Evolutionary conservation across 2,113 vertebrate genomes (phyloP).

Genomic region (Poicephalus meyeri): DNA sequence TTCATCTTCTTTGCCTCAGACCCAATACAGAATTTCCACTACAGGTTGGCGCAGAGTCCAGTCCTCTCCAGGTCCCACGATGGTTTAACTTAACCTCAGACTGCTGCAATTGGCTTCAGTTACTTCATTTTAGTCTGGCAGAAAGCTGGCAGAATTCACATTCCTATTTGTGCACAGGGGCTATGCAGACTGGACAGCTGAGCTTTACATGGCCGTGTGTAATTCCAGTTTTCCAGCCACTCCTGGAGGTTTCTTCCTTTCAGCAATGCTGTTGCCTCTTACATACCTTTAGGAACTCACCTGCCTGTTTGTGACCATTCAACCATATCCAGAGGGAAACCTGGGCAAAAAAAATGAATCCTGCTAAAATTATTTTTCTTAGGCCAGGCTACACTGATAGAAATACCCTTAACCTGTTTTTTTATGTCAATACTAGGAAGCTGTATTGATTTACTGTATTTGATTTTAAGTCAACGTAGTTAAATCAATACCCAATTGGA

Average conservation of each 20-base stretch:
- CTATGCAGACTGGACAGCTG: not conserved
- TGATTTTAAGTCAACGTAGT: not conserved
- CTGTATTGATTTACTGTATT: not conserved
- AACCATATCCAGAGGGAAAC: not conserved
- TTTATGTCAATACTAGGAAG: not conserved
- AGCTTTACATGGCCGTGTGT: not conserved
- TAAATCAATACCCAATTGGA: conserved; percentile 13
- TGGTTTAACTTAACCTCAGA: not conserved
- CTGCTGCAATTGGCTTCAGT: not conserved
- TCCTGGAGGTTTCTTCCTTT: not conserved
- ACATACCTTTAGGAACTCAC: not conserved
- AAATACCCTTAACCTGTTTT: not conserved
- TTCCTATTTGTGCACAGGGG: fast-evolving
- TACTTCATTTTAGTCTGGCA: not conserved
- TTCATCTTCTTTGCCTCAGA: conserved; percentile 24
- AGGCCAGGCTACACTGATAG: not conserved
- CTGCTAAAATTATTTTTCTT: not conserved
- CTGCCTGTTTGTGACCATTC: not conserved
- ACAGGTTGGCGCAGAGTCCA: not conserved
- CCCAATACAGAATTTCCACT: not conserved
- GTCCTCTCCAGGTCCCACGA: not conserved
- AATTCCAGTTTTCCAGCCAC: not conserved
- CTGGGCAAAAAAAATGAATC: not conserved
- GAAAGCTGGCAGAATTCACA: not conserved
- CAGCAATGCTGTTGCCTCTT: not conserved